A percentile compares a stretch with the other conserved stretches of the same genome.
Evolutionary conservation across 2,113 vertebrate species (phyloP).

Genomic region (Barnardius zonarius): DNA sequence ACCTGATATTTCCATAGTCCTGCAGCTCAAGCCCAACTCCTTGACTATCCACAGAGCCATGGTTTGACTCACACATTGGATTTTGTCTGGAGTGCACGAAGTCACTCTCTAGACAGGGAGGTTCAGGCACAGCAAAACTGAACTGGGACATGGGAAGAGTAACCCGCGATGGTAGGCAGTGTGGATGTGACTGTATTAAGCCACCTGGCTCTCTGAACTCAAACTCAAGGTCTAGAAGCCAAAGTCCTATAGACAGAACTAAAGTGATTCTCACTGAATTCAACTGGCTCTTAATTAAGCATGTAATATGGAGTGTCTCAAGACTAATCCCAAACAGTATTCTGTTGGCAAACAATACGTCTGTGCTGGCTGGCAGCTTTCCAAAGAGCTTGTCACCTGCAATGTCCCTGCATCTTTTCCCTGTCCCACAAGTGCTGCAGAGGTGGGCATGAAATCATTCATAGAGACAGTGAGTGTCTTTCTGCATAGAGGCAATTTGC

Average conservation of each 20-base stretch:
- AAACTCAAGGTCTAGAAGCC: background rate
- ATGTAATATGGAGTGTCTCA: background rate
- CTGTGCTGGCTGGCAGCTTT: background rate
- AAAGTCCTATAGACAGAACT: background rate
- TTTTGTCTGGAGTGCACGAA: background rate
- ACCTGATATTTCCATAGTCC: background rate
- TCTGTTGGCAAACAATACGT: background rate
- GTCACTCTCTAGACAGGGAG: background rate
- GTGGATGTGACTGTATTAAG: background rate
- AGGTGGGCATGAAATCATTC: background rate
- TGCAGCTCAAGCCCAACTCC: background rate
- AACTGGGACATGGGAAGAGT: no score
- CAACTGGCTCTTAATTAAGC: background rate
- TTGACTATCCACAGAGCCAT: background rate
- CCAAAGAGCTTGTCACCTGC: background rate
- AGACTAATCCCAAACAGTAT: background rate
- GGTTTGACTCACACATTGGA: background rate
- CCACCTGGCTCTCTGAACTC: background rate
- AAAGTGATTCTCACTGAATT: background rate
- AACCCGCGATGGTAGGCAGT: background rate
- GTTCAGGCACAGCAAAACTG: background rate
- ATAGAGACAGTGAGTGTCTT: background rate
- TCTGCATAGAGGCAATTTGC: background rate
- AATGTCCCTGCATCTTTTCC: background rate
- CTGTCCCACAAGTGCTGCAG: background rate